phyloP scores from a whole-genome alignment of 2,113 vertebrate species.

The Megalops atlanticus region DNA sequence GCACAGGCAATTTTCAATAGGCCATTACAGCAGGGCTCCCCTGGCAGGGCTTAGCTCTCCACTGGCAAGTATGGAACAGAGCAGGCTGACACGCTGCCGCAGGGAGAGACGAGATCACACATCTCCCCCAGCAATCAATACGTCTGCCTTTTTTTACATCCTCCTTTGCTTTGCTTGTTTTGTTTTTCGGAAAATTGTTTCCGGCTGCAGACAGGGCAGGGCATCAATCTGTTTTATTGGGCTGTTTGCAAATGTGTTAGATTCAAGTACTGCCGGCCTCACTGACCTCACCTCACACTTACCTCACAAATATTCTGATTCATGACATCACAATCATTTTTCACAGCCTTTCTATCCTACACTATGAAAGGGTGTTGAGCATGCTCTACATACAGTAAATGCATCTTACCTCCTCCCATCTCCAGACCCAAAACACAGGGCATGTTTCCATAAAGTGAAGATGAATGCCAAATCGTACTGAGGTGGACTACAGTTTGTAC shows the following conservation, averaged over 20 bases:
- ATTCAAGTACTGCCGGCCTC: neutral
- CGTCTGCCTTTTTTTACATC: neutral
- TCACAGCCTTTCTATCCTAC: neutral
- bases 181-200: neutral
- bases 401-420: neutral
- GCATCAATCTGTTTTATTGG: neutral
- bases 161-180: neutral
- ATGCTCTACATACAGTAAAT: neutral
- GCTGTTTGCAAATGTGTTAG: neutral
- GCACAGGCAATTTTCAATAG: too few species aligned
- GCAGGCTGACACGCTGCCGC: neutral
- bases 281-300: neutral
- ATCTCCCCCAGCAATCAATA: neutral
- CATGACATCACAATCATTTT: neutral
- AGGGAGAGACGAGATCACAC: neutral
- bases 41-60: neutral
- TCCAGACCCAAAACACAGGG: neutral
- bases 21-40: neutral
- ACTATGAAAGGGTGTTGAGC: neutral
- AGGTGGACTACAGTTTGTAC: too few species aligned
- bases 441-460: neutral
- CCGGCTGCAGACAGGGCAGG: neutral
- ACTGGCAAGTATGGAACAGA: neutral
- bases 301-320: slow-evolving; percentile 4
- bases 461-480: neutral